Base-by-base conservation (phyloP, 2,888 invertebrate species). In the Torymus tubicola region DNA sequence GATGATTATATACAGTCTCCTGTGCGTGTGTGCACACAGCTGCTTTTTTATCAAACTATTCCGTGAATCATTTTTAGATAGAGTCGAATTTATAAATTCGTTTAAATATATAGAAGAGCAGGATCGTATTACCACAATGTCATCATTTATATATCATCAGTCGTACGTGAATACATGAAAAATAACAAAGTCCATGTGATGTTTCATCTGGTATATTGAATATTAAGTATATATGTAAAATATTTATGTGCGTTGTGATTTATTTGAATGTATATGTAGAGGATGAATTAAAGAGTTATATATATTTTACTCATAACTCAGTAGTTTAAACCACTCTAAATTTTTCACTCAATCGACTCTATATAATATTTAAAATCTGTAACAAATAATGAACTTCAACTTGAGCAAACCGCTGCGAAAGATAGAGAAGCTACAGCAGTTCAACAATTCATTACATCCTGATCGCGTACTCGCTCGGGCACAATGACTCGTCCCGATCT, bases 401-500 rank as follows among this genome's bases (percentile, higher is more conserved):
- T n/a, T n/a, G n/a, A n/a, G n/a, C n/a, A n/a, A n/a, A 31, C 11
- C 31, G 18, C 24, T 0, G 2, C 63, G 11, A 3, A 8, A 52
- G 16, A 18, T 50, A 24, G 16, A 10, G n/a, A 0, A 11, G 24
- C 12, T 55, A n/a, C n/a, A n/a, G 5, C 53, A 16, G 76, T 57
- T 63, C 70, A 68, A 60, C 75, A 52, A 61, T 69, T 69, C 69
- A 57, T 63, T 64, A 57, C 16, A 31, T 16, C 57, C 16, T 31
- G 8, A 1, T 13, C 57, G 18, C 60, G 3, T 2, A 31, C 31
- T 31, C 31, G 3, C 24, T 24, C 24, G 24, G 24, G 2, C 31
- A 52, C 18, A 71, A 67, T 72, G 78, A 78, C 78, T 78, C 60
- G 78, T 60, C 71, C 71, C 52, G n/a, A 55, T n/a, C 1, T 11